Base-by-base conservation (phyloP, 92 coral and sea anemone species). In the Epizoanthus rinbou region DNA sequence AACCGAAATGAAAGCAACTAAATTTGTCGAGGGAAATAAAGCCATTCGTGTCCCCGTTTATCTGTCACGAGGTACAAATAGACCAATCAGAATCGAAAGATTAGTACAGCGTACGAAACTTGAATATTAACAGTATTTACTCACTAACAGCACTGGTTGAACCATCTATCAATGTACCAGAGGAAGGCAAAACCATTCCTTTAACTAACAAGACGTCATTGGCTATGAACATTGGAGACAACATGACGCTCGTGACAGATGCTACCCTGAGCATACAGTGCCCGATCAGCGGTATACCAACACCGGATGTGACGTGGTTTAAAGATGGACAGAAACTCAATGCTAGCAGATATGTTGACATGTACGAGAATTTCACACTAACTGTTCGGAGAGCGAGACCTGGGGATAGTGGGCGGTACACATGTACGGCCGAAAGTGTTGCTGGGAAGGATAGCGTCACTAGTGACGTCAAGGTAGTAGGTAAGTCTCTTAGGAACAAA, bases 211-310 rank as follows among this genome's bases (percentile, higher is more conserved):
- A 88, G 10, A 85, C 58, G 43, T 90, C 88, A 7, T 78, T 92
- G 5, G 57, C 39, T 54, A 39, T 87, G 67, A 87, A 85, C 33
- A 80, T 86, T 17, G 96, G 98, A 28, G 94, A 89, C 76, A 85
- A 76, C 79, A 67, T 94, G 47, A 90, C 92, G 17, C 89, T 88
- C 52, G 74, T 92, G 79, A 81, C 86, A 18, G 82, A 76, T 8
- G 87, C 90, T 3, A 86, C 84, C 37, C 60, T 94, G 54, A 84
- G 85, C 24, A 85, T 94, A 66, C 60, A 79, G 47, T 94, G 98
- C 54, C 86, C 82, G 53, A 74, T 86, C n/a, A 82, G 64, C 68
- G 95, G 95, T 18, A 71, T 69, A 18, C 95, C 95, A 19, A 76
- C 80, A 67, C 95, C 92, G 28, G 75, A 74, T 35, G 83, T 91